Evolutionary conservation across 2,797 vertebrate species (phyloP).

Genomic region (Sebastes flavidus): DNA sequence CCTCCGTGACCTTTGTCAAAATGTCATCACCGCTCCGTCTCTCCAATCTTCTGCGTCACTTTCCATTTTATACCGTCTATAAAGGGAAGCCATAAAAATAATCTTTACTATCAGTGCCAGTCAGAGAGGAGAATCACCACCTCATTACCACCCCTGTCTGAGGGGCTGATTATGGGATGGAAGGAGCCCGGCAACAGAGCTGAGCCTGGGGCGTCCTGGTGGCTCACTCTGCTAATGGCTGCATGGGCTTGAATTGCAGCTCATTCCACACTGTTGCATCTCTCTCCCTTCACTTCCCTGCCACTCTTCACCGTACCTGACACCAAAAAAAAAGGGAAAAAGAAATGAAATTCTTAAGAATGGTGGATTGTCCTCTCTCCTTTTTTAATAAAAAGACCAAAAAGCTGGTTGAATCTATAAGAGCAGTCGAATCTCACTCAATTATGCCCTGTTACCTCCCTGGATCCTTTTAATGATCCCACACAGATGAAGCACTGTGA

Average conservation of each 20-base stretch:
- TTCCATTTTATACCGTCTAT: slow-evolving; percentile 56
- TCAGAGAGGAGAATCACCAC: slow-evolving; percentile 59
- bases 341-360: slow-evolving; percentile 16
- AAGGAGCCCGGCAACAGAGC: slow-evolving; percentile 40
- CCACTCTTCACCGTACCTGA: slow-evolving; percentile 16
- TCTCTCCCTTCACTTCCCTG: slow-evolving; percentile 2
- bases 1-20: slow-evolving; percentile 65
- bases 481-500: slow-evolving; percentile 66
- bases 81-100: slow-evolving; percentile 69
- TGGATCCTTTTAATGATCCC: slow-evolving; percentile 72
- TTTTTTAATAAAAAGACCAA: slow-evolving; percentile 37
- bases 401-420: slow-evolving; percentile 12
- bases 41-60: slow-evolving; percentile 35
- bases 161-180: slow-evolving; percentile 69
- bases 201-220: slow-evolving; percentile 53
- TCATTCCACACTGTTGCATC: slow-evolving; percentile 43
- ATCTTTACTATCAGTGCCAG: slow-evolving; percentile 67
- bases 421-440: slow-evolving; percentile 45
- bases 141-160: slow-evolving; percentile 70
- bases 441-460: slow-evolving; percentile 51
- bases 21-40: slow-evolving; percentile 53
- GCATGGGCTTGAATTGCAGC: slow-evolving; percentile 45
- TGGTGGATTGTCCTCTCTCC: slow-evolving; percentile 11
- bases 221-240: slow-evolving; percentile 51
- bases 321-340: background rate